Conservation (phyloP, 2,888 invertebrate genomes). For the Oegoconia quadripuncta region DNA sequence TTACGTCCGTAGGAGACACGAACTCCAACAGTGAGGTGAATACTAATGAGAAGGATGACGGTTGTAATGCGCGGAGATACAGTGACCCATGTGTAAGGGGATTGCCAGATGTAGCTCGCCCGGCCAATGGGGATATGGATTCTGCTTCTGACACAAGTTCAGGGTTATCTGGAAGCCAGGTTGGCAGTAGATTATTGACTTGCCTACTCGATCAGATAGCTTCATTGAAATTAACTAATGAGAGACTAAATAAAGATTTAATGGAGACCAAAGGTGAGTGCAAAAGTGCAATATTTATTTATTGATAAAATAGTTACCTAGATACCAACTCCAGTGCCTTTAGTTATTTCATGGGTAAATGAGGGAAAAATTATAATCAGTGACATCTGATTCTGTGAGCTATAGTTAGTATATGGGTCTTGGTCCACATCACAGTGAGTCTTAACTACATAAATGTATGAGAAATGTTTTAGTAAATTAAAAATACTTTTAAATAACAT, state of each 20-base stretch:
- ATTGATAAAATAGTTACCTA: too few relatives aligned
- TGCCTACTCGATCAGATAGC: conserved; percentile 87
- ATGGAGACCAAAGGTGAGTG: conserved; percentile 83
- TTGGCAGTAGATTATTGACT: conserved; percentile 79
- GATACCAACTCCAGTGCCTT: too few relatives aligned
- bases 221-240: conserved; percentile 84
- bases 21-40: conserved; percentile 68
- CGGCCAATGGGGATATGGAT: conserved; percentile 69
- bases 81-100: conserved; percentile 84
- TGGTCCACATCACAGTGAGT: too few relatives aligned
- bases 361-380: too few relatives aligned
- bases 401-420: too few relatives aligned
- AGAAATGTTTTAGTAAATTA: too few relatives aligned
- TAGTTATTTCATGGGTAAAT: too few relatives aligned
- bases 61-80: conserved; percentile 78
- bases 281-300: background rate
- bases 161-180: conserved; percentile 69
- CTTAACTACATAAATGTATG: too few relatives aligned
- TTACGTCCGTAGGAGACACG: conserved; percentile 75
- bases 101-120: conserved; percentile 57
- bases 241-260: conserved; percentile 86
- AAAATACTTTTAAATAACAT: too few relatives aligned
- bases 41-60: conserved; percentile 73
- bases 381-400: too few relatives aligned
- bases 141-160: conserved; percentile 76